phyloP scores from a whole-genome alignment of 2,797 vertebrate species.

The Dryobates pubescens region DNA sequence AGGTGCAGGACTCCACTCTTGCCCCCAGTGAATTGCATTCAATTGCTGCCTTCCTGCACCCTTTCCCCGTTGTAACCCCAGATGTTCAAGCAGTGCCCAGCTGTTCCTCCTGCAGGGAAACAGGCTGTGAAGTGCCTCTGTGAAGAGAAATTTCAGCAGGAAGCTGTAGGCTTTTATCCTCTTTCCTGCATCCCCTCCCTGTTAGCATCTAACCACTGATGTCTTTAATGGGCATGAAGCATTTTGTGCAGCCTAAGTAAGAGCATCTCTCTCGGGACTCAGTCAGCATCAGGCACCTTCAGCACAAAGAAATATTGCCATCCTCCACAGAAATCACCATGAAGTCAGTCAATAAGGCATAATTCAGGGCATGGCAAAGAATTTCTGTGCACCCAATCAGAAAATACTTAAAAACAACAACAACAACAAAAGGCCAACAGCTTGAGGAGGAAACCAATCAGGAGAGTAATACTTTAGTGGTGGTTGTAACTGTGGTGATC shows the following conservation, averaged over 20 bases:
- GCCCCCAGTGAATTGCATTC: too few relatives aligned
- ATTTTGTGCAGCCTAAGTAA: not conserved
- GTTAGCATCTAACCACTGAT: not conserved
- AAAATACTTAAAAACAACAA: not conserved
- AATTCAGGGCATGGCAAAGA: slow-evolving; percentile 15
- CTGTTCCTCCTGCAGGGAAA: not conserved
- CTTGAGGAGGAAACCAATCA: not conserved
- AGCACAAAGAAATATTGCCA: slow-evolving; percentile 12
- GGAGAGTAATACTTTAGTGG: not conserved
- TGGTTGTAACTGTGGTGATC: too few relatives aligned
- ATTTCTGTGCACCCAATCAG: not conserved
- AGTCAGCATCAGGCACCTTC: slow-evolving; percentile 1
- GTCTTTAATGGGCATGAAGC: not conserved
- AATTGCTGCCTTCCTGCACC: too few relatives aligned
- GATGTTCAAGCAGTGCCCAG: too few relatives aligned
- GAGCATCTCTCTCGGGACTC: not conserved
- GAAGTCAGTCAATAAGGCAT: slow-evolving; percentile 42
- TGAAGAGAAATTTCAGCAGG: not conserved
- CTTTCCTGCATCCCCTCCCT: not conserved
- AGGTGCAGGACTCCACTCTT: too few relatives aligned
- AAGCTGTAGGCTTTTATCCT: slow-evolving; percentile 7
- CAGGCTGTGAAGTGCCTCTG: not conserved
- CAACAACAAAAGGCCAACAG: not conserved
- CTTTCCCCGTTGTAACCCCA: too few relatives aligned
- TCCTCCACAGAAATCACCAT: slow-evolving; percentile 15